Conservation (phyloP, 2,888 invertebrate species). For the Aleiodes alternator region DNA sequence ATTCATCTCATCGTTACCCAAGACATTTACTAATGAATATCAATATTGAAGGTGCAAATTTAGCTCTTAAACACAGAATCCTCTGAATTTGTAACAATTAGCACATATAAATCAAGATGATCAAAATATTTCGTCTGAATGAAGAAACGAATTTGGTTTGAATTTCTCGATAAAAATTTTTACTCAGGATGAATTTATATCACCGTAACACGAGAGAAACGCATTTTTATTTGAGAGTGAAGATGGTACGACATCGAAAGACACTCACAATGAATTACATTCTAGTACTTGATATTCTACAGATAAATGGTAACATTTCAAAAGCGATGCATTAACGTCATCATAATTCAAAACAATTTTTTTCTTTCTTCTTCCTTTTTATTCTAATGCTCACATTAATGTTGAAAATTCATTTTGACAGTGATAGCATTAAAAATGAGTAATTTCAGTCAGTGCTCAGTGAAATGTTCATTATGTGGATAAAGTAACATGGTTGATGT, state of each 20-base stretch:
- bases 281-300: conserved; percentile 34
- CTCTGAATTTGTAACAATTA: neutral
- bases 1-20: too few relatives aligned
- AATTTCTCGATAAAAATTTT: too few relatives aligned
- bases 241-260: conserved; percentile 43
- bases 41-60: conserved; percentile 5
- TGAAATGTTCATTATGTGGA: conserved; percentile 16
- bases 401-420: neutral
- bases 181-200: too few relatives aligned
- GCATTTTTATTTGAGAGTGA: neutral
- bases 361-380: too few relatives aligned
- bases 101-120: neutral
- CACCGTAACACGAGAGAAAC: neutral
- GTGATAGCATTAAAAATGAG: conserved; percentile 9
- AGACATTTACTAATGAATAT: too few relatives aligned
- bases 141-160: too few relatives aligned
- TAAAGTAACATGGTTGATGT: conserved; percentile 1
- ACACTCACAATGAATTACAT: conserved; percentile 43
- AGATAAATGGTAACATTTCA: conserved; percentile 22
- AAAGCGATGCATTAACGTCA: conserved; percentile 15
- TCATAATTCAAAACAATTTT: neutral
- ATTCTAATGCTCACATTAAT: neutral
- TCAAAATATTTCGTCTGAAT: conserved; percentile 30
- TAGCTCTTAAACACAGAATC: neutral
- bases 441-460: conserved; percentile 1